Conservation (phyloP, 2,797 vertebrate genomes). For the Dermochelys coriacea region DNA sequence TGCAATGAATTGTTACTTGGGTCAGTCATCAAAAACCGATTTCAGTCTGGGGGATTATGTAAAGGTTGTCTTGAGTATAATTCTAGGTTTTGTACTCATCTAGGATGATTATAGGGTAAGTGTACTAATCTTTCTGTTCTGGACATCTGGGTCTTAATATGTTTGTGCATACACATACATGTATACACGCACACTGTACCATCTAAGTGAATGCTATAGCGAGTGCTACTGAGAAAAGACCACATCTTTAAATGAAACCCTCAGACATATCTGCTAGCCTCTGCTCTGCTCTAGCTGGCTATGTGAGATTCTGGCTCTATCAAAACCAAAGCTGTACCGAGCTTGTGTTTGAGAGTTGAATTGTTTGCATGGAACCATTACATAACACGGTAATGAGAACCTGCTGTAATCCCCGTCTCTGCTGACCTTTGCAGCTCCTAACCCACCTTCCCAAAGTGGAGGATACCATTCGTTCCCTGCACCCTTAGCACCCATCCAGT, state of each 20-base stretch:
- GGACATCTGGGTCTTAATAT: neutral
- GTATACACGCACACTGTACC: rapidly evolving
- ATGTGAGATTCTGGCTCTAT: neutral
- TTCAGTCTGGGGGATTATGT: neutral
- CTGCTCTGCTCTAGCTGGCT: neutral
- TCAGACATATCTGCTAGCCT: neutral
- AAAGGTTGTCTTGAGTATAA: neutral
- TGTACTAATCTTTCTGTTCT: constrained; percentile 3
- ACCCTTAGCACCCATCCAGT: neutral
- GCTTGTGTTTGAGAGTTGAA: neutral
- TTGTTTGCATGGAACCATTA: neutral
- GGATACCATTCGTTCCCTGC: neutral
- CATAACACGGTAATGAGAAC: neutral
- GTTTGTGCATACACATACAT: too few species aligned
- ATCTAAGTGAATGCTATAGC: neutral
- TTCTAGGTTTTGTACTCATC: neutral
- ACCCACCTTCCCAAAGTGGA: neutral
- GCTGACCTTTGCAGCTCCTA: neutral
- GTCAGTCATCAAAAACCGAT: neutral
- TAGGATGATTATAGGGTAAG: neutral
- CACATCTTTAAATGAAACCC: neutral
- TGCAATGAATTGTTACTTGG: neutral
- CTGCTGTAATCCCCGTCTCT: neutral
- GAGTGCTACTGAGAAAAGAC: neutral
- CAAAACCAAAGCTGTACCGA: neutral